Evolutionary conservation across 2,888 invertebrate genomes (phyloP).

Genomic region (Acleris laterana): DNA sequence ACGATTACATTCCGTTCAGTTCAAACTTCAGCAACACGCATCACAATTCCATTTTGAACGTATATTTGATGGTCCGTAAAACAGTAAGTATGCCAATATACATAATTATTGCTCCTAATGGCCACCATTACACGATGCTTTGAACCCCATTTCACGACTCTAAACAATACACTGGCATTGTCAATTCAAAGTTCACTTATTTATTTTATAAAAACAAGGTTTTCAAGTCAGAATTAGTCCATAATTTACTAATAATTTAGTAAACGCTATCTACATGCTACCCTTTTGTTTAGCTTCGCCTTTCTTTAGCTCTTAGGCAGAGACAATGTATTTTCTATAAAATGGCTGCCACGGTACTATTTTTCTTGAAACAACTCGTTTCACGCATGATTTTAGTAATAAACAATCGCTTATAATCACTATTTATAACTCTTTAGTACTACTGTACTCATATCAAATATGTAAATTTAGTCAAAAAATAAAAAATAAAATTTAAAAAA

Average conservation of each 20-base stretch:
- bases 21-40: constrained; percentile 51
- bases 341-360: constrained; percentile 78
- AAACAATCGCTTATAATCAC: neutral
- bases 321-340: constrained; percentile 76
- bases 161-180: constrained; percentile 54
- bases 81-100: constrained; percentile 82
- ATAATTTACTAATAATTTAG: constrained; percentile 66
- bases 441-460: no score
- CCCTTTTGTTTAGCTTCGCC: constrained; percentile 85
- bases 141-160: constrained; percentile 72
- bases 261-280: constrained; percentile 81
- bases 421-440: no score
- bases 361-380: constrained; percentile 55
- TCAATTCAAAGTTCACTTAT: constrained; percentile 57
- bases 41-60: constrained; percentile 54
- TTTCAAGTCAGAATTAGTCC: constrained; percentile 58
- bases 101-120: constrained; percentile 84
- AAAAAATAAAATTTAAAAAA: no score
- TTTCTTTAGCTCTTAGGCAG: constrained; percentile 78
- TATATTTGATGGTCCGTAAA: constrained; percentile 70
- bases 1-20: constrained; percentile 68
- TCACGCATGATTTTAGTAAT: constrained; percentile 42
- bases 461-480: no score
- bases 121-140: constrained; percentile 84
- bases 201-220: constrained; percentile 53